Base-by-base conservation (phyloP, 1,140 invertebrate genomes). In the Drosophila nebulosa region DNA sequence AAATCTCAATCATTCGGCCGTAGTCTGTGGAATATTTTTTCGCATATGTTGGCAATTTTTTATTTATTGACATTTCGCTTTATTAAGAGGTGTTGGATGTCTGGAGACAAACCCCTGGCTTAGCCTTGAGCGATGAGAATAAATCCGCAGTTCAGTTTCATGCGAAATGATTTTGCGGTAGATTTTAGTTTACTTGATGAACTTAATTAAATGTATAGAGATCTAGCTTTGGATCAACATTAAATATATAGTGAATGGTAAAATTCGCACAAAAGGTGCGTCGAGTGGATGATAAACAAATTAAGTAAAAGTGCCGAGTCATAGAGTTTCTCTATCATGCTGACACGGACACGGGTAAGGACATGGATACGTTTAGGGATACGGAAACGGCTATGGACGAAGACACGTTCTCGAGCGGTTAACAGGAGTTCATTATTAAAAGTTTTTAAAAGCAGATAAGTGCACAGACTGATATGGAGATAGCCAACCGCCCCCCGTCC, bases 401-500 rank as follows among this genome's bases (percentile, higher is more conserved):
- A 68, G 75, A 80, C 77, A 88, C 84, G 79, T 89, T 73, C 62
- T 60, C 53, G 52, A 59, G 84, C 73, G 84, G 84, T 84, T 53
- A 71, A 74, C 85, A 68, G 35, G 79, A 90, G 86, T 90, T 90
- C 86, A 90, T 90, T 90, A 90, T 90, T 88, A 90, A 90, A 90
- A 90, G 70, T 90, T 90, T 80, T 90, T 86, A 90, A 88, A 78
- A 88, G 83, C 84, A 90, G 89, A 90, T 90, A 90, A 90, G 89
- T 90, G 89, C 84, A 90, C 78, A 89, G 81, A 85, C 83, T 89
- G 89, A 90, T 79, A 86, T 46, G 39, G 76, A 79, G 80, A 90
- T 88, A 64, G 30, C 30, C 30, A 32, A 32, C 30, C 12, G 9
- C 30, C 30, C 12, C 30, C 30, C 27, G 1, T 27, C 74, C 67